phyloP scores from a whole-genome alignment of 2,888 invertebrate genomes.

The Drosophila kambysellisi region DNA sequence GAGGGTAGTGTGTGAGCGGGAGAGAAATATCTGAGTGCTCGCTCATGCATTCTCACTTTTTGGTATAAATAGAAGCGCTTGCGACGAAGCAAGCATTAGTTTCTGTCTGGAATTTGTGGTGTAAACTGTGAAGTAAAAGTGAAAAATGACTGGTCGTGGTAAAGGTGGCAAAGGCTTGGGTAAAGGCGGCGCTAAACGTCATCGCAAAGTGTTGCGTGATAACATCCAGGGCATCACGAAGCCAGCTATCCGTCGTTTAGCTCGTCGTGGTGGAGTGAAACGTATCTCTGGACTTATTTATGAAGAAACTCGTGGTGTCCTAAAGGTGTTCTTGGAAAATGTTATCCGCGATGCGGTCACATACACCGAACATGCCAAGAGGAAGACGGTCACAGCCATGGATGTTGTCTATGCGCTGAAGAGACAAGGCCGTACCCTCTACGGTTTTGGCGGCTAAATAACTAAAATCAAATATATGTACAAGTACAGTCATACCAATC shows the following conservation, averaged over 20 bases:
- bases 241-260: no score
- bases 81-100: neutral
- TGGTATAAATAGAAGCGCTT: neutral
- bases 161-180: constrained; percentile 75
- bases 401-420: no score
- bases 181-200: constrained; percentile 87
- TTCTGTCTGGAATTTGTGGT: neutral
- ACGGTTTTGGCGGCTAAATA: constrained; percentile 90
- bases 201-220: no score
- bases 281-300: no score
- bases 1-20: neutral
- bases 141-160: constrained; percentile 87
- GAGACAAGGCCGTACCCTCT: no score
- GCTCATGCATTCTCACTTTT: neutral
- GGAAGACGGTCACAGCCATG: no score
- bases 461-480: neutral
- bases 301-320: no score
- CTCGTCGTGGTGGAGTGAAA: no score
- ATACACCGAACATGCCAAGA: no score
- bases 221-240: no score
- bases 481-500: constrained; percentile 1
- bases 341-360: no score
- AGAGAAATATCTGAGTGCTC: neutral
- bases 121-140: neutral
- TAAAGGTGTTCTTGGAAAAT: no score